Conservation (phyloP, 1,140 invertebrate species). For the Drosophila ambigua region DNA sequence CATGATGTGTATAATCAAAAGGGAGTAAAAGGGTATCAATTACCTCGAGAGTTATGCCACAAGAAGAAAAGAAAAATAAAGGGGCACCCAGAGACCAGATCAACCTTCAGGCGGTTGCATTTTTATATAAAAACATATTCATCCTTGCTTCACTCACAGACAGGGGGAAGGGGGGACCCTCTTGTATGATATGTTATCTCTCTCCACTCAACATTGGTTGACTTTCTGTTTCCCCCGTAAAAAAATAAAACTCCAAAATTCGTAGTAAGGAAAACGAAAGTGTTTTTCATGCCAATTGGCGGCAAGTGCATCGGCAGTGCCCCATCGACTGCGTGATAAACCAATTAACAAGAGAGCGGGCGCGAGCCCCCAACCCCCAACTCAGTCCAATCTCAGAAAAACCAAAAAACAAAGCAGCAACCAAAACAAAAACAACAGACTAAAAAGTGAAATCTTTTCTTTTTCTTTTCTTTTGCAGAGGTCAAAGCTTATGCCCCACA, state of each 20-base stretch:
- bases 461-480: constrained; percentile 20
- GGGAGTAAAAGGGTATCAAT: constrained; percentile 45
- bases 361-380: too few species aligned
- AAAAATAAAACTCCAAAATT: not conserved
- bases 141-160: constrained; percentile 25
- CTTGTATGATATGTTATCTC: constrained; percentile 36
- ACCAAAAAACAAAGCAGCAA: not conserved
- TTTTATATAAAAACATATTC: constrained; percentile 38
- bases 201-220: not conserved
- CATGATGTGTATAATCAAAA: constrained; percentile 32
- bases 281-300: constrained; percentile 63
- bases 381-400: not conserved
- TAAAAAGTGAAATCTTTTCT: constrained; percentile 65
- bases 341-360: constrained; percentile 63
- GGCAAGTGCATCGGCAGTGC: constrained; percentile 55
- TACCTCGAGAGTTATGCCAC: constrained; percentile 9
- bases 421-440: constrained; percentile 35
- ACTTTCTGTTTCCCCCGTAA: constrained; percentile 48
- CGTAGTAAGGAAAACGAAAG: constrained; percentile 56
- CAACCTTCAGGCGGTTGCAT: constrained; percentile 19
- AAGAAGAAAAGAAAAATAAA: not conserved
- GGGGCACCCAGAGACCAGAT: not conserved
- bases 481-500: constrained; percentile 24
- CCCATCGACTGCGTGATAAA: constrained; percentile 69
- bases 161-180: not conserved